phyloP scores from a whole-genome alignment of 2,113 vertebrate genomes.

The Egretta garzetta region DNA sequence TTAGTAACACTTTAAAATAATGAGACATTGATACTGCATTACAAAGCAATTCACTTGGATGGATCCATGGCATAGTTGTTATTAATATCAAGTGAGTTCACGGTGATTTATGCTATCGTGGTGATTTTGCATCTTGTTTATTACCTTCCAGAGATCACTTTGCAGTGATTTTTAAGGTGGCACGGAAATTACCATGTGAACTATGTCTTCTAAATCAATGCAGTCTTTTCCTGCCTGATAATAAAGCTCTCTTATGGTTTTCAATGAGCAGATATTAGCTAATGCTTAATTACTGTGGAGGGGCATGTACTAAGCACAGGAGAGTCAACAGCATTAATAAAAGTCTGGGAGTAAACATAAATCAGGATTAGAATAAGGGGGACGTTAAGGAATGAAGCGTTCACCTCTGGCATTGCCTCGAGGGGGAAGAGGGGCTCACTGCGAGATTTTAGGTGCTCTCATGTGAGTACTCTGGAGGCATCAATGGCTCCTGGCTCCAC shows the following conservation, averaged over 20 bases:
- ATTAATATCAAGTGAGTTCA: conserved; percentile 37
- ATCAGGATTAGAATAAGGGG: background rate
- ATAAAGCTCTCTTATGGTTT: conserved; percentile 52
- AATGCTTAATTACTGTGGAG: conserved; percentile 60
- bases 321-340: conserved; percentile 44
- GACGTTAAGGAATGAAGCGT: background rate
- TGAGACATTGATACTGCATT: conserved; percentile 34
- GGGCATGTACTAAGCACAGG: background rate
- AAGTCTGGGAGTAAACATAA: background rate
- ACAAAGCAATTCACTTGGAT: conserved; percentile 27
- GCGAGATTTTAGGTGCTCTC: background rate
- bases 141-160: conserved; percentile 65
- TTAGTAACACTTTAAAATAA: conserved; percentile 45
- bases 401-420: background rate
- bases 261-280: conserved; percentile 40
- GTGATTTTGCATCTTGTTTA: conserved; percentile 74
- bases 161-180: conserved; percentile 58
- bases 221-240: conserved; percentile 14
- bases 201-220: conserved; percentile 64
- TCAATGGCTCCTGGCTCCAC: background rate
- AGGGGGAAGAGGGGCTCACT: background rate
- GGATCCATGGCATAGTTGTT: background rate
- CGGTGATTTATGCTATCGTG: conserved; percentile 46
- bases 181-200: conserved; percentile 53
- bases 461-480: background rate